Base-by-base conservation (phyloP, 2,113 vertebrate genomes). In the Myrmophylax atrothorax region DNA sequence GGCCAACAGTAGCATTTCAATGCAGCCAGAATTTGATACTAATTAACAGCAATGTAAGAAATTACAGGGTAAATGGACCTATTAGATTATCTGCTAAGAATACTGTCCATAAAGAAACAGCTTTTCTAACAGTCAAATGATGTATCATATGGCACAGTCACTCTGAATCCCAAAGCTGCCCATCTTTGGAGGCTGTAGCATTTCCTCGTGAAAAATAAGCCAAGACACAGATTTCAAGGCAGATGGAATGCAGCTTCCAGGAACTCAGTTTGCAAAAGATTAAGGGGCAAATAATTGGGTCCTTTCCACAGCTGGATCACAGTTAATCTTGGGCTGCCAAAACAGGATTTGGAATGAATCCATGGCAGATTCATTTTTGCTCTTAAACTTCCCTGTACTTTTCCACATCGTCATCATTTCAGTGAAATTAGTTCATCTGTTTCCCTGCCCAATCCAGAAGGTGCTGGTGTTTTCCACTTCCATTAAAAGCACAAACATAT, bases 241-340 rank as follows among this genome's bases (percentile, higher is more conserved):
- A 96, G 95, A 96, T 96, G 95, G 93, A 90, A 84, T 2, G 1
- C 75, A 89, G 89, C 70, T 92, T 89, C 89, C 93, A 89, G 84
- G 73, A 96, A 84, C 49, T 76, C 40, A 29, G 82, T 84, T 87
- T 87, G 69, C 35, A 94, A 84, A 94, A 96, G 78, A 92, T 73
- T 91, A 95, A 89, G 74, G 83, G 86, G 67, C 77, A 93, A 92
- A 94, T 95, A 93, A 89, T 75, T 95, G 92, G 83, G 76, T 73
- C 37, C 44, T 80, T 95, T 82, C 93, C 89, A 89, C 87, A 96
- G 87, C 94, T 95, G 96, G 95, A 96, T 83, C 88, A 73, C 46
- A 80, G 76, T 60, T 86, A 94, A 94, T 89, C 62, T 77, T 42
- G 35, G 73, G 17, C 67, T 96, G 89, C 91, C 93, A 95, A 94